phyloP scores from a whole-genome alignment of 1,140 invertebrate species.

The Zaprionus vittiger region DNA sequence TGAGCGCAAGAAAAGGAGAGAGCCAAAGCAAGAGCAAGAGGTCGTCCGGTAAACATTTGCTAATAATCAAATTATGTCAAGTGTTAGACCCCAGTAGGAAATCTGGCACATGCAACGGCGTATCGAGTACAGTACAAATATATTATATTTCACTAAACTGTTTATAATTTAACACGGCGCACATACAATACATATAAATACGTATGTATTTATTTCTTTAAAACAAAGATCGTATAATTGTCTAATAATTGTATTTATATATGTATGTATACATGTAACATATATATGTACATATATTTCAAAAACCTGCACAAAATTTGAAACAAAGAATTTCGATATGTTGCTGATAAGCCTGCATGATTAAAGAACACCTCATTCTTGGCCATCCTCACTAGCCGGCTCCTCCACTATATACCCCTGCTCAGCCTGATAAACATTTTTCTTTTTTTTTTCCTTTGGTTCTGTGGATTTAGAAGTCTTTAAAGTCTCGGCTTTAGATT shows the following conservation, averaged over 20 bases:
- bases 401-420: conserved; percentile 74
- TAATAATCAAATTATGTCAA: conserved; percentile 69
- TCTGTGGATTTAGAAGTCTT: not conserved
- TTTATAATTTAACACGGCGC: too few relatives aligned
- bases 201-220: not conserved
- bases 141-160: too few relatives aligned
- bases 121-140: too few relatives aligned
- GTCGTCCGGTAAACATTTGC: conserved; percentile 38
- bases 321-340: conserved; percentile 5
- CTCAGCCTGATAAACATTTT: conserved; percentile 51
- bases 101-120: not conserved
- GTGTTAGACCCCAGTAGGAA: conserved; percentile 29
- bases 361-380: conserved; percentile 4
- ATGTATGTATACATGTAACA: not conserved
- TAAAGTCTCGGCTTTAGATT: not conserved
- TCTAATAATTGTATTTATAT: conserved; percentile 13
- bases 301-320: not conserved
- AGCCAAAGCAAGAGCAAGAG: conserved; percentile 6
- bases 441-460: conserved; percentile 29
- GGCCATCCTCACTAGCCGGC: conserved; percentile 54
- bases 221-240: not conserved
- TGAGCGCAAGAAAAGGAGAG: not conserved
- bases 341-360: not conserved
- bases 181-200: too few relatives aligned
- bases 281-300: conserved; percentile 3